Percentiles rank a stretch among this genome's conserved stretches.
Evolutionary conservation across 1,140 invertebrate genomes (phyloP).

Genomic region (Bombus waltoni): DNA sequence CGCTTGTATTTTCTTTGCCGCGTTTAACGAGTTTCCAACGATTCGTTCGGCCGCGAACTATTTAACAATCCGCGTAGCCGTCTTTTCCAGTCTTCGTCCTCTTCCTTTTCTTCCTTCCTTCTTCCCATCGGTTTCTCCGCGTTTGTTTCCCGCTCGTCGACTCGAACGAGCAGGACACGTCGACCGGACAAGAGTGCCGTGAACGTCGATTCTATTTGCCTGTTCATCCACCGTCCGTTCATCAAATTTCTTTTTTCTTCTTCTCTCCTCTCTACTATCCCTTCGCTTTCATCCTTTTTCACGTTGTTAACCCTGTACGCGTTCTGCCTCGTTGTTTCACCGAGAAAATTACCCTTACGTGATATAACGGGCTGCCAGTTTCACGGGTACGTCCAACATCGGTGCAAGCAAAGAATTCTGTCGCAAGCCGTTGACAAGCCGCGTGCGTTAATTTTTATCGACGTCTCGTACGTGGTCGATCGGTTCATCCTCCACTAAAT

Average conservation of each 20-base stretch:
- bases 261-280: background rate
- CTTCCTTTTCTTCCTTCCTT: background rate
- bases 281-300: background rate
- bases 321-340: background rate
- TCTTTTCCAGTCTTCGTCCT: no score
- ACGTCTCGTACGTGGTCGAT: no score
- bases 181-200: background rate
- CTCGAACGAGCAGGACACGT: background rate
- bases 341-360: background rate
- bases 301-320: background rate
- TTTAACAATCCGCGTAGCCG: background rate
- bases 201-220: background rate
- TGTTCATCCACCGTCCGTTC: slow-evolving; percentile 1
- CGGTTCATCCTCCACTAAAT: background rate
- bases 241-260: background rate
- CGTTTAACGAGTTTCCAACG: background rate
- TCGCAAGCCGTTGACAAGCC: background rate
- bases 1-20: background rate
- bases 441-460: background rate
- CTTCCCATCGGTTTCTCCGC: no score
- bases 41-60: background rate
- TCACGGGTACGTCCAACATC: background rate
- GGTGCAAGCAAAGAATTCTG: background rate
- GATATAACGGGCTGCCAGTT: slow-evolving; percentile 2
- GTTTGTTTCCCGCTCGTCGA: background rate